phyloP scores from a whole-genome alignment of 1,140 invertebrate genomes.

The Drosophila sechellia region DNA sequence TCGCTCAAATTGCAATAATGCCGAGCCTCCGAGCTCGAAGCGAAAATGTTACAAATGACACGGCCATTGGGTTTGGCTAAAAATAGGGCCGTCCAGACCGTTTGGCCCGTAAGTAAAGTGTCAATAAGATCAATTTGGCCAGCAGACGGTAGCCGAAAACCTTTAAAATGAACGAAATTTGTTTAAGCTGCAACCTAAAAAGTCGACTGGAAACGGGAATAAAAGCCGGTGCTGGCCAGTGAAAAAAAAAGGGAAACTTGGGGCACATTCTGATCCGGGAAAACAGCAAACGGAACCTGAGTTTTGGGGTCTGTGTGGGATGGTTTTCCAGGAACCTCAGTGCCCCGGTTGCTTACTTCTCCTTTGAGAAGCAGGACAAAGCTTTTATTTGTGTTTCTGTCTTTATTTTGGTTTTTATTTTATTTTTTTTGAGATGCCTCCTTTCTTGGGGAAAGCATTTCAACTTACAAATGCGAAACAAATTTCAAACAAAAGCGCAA shows the following conservation, averaged over 20 bases:
- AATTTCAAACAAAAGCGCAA: conserved; percentile 82
- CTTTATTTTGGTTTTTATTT: conserved; percentile 21
- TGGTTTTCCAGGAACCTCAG: conserved; percentile 9
- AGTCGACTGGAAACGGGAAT: conserved; percentile 24
- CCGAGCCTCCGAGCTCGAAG: conserved; percentile 7
- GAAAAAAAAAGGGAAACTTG: conserved; percentile 7
- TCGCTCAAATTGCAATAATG: conserved; percentile 62
- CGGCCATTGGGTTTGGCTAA: conserved; percentile 56
- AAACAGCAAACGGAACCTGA: conserved; percentile 30
- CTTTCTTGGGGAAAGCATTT: conserved; percentile 68
- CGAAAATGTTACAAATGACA: conserved; percentile 73
- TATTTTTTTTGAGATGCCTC: conserved; percentile 4
- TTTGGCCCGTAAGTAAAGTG: conserved; percentile 70
- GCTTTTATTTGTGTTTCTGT: conserved; percentile 72
- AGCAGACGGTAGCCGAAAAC: conserved; percentile 28
- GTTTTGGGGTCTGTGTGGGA: conserved; percentile 30
- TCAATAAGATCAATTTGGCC: conserved; percentile 58
- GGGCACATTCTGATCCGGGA: conserved; percentile 24
- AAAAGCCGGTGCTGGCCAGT: conserved; percentile 24
- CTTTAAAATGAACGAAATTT: conserved; percentile 59
- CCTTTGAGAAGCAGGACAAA: conserved; percentile 44
- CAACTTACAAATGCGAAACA: conserved; percentile 83
- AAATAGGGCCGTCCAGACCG: conserved; percentile 40
- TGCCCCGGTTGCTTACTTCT: conserved; percentile 17
- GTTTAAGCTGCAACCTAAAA: conserved; percentile 44